phyloP scores from a whole-genome alignment of 2,888 invertebrate genomes.

The Pogonocherus hispidulus region DNA sequence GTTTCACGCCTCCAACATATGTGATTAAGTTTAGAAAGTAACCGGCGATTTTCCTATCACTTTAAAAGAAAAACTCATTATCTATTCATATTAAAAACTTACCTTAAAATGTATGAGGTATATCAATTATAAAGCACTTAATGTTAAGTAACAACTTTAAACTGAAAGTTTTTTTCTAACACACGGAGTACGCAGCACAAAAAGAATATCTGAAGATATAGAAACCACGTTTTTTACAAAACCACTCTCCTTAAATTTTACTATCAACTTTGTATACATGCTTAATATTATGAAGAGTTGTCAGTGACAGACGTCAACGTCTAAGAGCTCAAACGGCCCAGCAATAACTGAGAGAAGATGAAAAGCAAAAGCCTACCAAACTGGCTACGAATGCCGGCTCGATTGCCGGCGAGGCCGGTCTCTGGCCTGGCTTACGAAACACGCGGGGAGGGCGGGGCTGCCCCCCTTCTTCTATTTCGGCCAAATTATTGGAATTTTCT shows the following conservation, averaged over 20 bases:
- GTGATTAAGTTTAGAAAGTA: conserved; percentile 30
- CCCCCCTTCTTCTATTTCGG: background rate
- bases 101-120: conserved; percentile 64
- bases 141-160: conserved; percentile 41
- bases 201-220: conserved; percentile 64
- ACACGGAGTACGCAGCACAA: conserved; percentile 67
- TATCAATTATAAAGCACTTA: conserved; percentile 61
- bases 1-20: conserved; percentile 35
- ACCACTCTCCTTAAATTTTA: conserved; percentile 67
- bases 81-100: conserved; percentile 41
- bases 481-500: conserved; percentile 27
- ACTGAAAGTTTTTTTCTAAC: conserved; percentile 66
- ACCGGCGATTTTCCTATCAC: background rate
- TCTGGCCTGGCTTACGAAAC: background rate
- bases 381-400: conserved; percentile 50
- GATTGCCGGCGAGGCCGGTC: conserved; percentile 44
- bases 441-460: conserved; percentile 8
- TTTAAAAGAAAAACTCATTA: background rate
- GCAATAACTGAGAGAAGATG: conserved; percentile 59
- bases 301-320: conserved; percentile 59
- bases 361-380: conserved; percentile 42
- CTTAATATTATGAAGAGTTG: conserved; percentile 54
- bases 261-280: conserved; percentile 68
- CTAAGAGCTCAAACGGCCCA: conserved; percentile 61
- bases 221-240: conserved; percentile 63